Conservation (phyloP, 2,888 invertebrate genomes). For the Automeris io region DNA sequence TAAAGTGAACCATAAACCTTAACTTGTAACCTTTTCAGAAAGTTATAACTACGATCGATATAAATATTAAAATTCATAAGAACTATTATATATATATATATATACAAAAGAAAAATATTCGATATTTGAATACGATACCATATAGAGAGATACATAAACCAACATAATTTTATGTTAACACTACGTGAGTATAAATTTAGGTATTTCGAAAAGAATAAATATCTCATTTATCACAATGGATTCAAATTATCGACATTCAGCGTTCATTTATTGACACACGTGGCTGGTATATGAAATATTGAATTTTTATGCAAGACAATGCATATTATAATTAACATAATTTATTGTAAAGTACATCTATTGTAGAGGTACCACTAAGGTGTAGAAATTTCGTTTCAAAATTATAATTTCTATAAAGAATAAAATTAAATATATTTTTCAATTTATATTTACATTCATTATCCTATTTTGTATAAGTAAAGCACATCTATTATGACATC, state of each 20-base stretch:
- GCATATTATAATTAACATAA: constrained; percentile 7
- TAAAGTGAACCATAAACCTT: too few species aligned
- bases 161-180: too few species aligned
- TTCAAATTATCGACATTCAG: constrained; percentile 23
- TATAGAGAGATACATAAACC: too few species aligned
- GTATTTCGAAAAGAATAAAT: constrained; percentile 15
- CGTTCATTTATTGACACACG: constrained; percentile 29
- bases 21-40: too few species aligned
- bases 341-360: constrained; percentile 7
- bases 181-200: not conserved
- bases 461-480: not conserved
- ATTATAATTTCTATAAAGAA: not conserved
- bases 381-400: not conserved
- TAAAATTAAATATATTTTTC: too few species aligned
- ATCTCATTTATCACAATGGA: constrained; percentile 24
- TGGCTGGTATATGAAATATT: constrained; percentile 29
- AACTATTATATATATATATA: too few species aligned
- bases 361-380: constrained; percentile 4
- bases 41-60: too few species aligned
- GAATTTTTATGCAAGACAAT: constrained; percentile 20
- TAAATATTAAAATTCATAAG: too few species aligned
- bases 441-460: not conserved
- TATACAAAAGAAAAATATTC: too few species aligned
- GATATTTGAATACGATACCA: too few species aligned
- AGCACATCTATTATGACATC: too few species aligned